Percentiles rank a stretch among this genome's conserved stretches.
Evolutionary conservation across 2,113 vertebrate genomes (phyloP).

Genomic region (Poeciliopsis turrubarensis): DNA sequence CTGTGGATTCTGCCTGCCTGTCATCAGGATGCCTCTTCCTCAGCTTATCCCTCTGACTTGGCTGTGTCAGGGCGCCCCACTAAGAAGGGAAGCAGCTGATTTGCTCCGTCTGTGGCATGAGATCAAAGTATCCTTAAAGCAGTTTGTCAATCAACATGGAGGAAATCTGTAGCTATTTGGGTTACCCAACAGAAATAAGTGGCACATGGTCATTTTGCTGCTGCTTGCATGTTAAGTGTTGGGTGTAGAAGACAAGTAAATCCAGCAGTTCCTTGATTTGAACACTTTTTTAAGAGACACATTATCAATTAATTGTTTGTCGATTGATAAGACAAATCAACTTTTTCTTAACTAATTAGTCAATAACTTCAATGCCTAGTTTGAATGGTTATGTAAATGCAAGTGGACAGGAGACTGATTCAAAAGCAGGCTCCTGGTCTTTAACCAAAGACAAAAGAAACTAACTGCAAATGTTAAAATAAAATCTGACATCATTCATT

Average conservation of each 20-base stretch:
- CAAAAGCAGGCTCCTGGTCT: too few species aligned
- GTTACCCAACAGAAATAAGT: neutral
- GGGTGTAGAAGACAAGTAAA: neutral
- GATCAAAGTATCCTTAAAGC: slow-evolving; percentile 11
- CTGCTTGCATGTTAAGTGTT: too few species aligned
- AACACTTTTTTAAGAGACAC: neutral
- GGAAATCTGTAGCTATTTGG: neutral
- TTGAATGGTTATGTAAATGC: too few species aligned
- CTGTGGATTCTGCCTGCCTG: slow-evolving; percentile 13
- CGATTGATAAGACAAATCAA: too few species aligned
- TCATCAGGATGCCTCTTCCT: slow-evolving; percentile 16
- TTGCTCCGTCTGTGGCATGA: neutral
- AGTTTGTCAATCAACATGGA: neutral
- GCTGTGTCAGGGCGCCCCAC: slow-evolving; percentile 8
- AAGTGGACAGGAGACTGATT: too few species aligned
- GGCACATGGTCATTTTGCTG: neutral
- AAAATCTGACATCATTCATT: too few species aligned
- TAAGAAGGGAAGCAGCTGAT: slow-evolving; percentile 22
- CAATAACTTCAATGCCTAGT: too few species aligned
- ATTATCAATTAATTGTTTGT: too few species aligned
- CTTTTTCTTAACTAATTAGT: too few species aligned
- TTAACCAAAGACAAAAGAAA: too few species aligned
- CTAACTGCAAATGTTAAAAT: too few species aligned
- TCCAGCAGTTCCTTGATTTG: neutral
- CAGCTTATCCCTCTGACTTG: slow-evolving; percentile 17